Evolutionary conservation across 1,140 invertebrate genomes (phyloP), one percentile per base, ranked within the genome.

Genomic region (Dinoponera quadriceps): DNA sequence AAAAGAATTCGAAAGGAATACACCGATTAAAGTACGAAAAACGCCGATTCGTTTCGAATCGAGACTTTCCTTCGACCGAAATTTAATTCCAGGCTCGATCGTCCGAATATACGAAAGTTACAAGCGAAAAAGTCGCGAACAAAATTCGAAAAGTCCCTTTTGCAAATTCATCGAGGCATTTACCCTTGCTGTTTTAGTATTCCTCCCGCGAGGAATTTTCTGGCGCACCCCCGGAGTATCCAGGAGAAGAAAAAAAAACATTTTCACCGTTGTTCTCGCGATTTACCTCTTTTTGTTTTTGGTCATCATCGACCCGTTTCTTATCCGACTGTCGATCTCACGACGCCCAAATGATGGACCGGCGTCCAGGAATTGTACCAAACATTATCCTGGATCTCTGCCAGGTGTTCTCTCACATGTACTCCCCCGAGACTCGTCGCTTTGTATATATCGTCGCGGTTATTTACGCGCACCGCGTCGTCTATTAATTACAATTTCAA

Each of bases 401-500:
- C 89, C 88, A 89, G 66, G 75, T 48, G 44, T 71, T 74, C 75
- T 69, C 73, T 73, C 72, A 77, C 78, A 74, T 59, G 60, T 73
- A 44, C 55, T 4, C 60, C 68, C n/a, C 9, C 49, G 69, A 51
- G 77, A 65, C 77, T 54, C 69, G 44, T 69, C 73, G 74, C 80
- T 88, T 86, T 89, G 71, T 88, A 89, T 65, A 88, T 66, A 88
- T 78, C 62, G 75, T 82, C 62, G 20, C 22, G 27, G 73, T 88
- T 89, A 88, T 86, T 89, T 88, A 88, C 86, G 73, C 55, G 51
- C 69, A 11, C 16, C 44, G 38, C 44, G 0, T 54, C 48, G 60
- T 85, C 77, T 74, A 89, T 90, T 89, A 87, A 89, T 88, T 89
- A 80, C 81, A 80, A 73, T 86, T 88, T 83, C 77, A 83, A 57